A percentile compares a stretch with the other conserved stretches of the same genome.
phyloP scores from a whole-genome alignment of 2,888 invertebrate genomes.

The Idaea dimidiata region DNA sequence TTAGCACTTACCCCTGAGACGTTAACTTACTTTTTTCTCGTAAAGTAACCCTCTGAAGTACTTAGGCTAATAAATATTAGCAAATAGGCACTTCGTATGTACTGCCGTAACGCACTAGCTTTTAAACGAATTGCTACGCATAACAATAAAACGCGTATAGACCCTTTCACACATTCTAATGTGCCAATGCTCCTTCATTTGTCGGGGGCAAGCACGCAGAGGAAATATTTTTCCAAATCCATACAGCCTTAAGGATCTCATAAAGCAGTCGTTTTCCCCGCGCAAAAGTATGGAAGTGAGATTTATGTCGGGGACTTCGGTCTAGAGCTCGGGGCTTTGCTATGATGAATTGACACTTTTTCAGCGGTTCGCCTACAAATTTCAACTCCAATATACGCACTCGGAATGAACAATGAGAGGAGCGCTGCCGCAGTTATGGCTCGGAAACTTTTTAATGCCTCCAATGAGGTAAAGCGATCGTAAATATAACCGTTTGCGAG shows the following conservation, averaged over 20 bases:
- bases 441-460: constrained; percentile 75
- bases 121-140: constrained; percentile 79
- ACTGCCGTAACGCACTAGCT: constrained; percentile 72
- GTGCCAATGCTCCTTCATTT: constrained; percentile 78
- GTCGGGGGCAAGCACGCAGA: constrained; percentile 76
- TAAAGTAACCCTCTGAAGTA: constrained; percentile 46
- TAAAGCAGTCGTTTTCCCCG: constrained; percentile 80
- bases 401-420: constrained; percentile 76
- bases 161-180: constrained; percentile 79
- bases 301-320: constrained; percentile 78
- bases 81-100: constrained; percentile 74
- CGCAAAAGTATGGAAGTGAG: constrained; percentile 80
- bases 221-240: constrained; percentile 82
- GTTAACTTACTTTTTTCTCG: constrained; percentile 53
- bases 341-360: constrained; percentile 81
- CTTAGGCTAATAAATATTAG: constrained; percentile 71
- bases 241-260: constrained; percentile 82
- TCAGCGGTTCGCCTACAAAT: constrained; percentile 74
- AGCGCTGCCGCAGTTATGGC: constrained; percentile 66
- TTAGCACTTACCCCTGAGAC: constrained; percentile 42
- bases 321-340: constrained; percentile 75
- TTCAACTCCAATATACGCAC: constrained; percentile 76
- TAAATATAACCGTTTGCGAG: constrained; percentile 69
- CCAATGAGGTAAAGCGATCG: constrained; percentile 71
- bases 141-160: constrained; percentile 78